Evolutionary conservation across 2,888 invertebrate species (phyloP).

Genomic region (Cryptocheilus praepositus): DNA sequence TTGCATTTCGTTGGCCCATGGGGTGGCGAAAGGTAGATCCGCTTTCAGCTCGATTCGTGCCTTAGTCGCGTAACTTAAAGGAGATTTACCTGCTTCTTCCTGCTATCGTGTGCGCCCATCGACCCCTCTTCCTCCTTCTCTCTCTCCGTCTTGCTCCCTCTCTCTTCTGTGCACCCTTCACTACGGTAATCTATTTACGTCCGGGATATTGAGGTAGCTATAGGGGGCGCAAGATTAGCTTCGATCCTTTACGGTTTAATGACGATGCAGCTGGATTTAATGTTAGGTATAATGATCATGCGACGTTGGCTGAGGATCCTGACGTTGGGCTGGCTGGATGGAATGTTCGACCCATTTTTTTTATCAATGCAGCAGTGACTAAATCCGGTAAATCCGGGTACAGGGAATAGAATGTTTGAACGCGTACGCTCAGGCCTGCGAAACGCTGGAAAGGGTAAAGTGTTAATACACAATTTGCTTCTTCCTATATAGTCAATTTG

Average conservation of each 20-base stretch:
- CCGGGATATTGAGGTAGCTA: constrained; percentile 52
- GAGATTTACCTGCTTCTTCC: constrained; percentile 34
- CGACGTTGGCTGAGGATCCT: too few relatives aligned
- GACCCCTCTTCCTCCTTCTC: constrained; percentile 6
- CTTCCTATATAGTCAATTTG: too few relatives aligned
- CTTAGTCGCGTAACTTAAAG: constrained; percentile 40
- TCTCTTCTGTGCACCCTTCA: neutral
- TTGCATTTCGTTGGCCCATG: constrained; percentile 35
- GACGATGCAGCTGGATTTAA: constrained; percentile 34
- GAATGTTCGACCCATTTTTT: too few relatives aligned
- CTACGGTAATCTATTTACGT: constrained; percentile 52
- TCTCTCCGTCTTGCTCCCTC: constrained; percentile 16
- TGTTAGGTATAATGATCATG: neutral
- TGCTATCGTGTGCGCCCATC: constrained; percentile 12
- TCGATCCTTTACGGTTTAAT: constrained; percentile 37
- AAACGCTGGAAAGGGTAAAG: too few relatives aligned
- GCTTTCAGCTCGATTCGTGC: constrained; percentile 22
- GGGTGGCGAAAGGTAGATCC: neutral
- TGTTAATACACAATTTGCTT: too few relatives aligned
- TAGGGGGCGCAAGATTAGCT: constrained; percentile 44
- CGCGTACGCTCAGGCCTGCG: too few relatives aligned
- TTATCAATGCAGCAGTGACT: too few relatives aligned
- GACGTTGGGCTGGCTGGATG: too few relatives aligned
- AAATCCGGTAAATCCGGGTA: too few relatives aligned
- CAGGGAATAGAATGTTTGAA: too few relatives aligned